Base-by-base conservation (phyloP, 1,140 invertebrate species). In the Pachyrhynchus sulphureomaculatus region DNA sequence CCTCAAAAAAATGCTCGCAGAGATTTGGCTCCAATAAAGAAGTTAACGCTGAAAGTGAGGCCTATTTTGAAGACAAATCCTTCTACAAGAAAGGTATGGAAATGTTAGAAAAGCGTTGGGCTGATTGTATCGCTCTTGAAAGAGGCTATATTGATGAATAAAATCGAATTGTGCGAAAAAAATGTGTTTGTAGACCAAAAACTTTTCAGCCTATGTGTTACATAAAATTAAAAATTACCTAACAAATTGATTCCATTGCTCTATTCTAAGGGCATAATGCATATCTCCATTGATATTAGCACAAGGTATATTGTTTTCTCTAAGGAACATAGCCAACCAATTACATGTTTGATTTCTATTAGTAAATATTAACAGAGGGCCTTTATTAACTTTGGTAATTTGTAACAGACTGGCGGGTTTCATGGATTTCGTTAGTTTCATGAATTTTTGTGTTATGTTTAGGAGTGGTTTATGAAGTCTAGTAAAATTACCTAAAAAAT, bases 401-500 rank as follows among this genome's bases (percentile, higher is more conserved):
- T 86, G 82, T 2, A 95, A 60, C 1, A 96, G 75, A 67, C 84
- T 82, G 23, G 78, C 75, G 0, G 91, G 83, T 76, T 92, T 93
- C 44, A 89, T 79, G 0, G 82, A 76, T 59, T 81, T 78, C 3
- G 82, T 81, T 33, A 95, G 66, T 57, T 92, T 82, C 3, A 92
- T 58, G 75, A 98, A 97, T 74, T 87, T 92, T 76, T 98, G 95
- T 13, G 85, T 84, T 0, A 97, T 86, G 79, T 94, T 87, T 6
- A 89, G 84, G 69, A 89, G 75, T 15, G 96, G 69, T 42, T 78
- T 81, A 75, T 98, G 93, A 21, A 96, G 74, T 61, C 85, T 83
- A 0, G 80, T 74, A 3, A 91, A 3, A 80, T 80, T 0, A 93
- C 49, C 58, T 61, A 36, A 37, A 29, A 47, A 18, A 47, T 47